Evolutionary conservation across 1,140 invertebrate genomes (phyloP).

Genomic region (Papilio xuthus): DNA sequence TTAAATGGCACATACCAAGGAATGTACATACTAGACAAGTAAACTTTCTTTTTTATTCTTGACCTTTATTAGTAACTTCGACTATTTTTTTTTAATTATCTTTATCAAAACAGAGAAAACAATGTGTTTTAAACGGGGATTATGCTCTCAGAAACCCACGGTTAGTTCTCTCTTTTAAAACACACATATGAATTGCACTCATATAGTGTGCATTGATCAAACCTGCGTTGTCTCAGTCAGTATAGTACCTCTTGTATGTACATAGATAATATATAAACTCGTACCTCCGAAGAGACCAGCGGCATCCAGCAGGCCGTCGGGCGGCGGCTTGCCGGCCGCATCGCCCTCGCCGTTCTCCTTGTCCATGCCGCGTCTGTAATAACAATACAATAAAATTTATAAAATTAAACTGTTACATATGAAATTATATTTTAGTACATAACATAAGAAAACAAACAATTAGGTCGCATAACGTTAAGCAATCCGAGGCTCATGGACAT

Average conservation of each 20-base stretch:
- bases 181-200: too few species aligned
- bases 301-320: constrained; percentile 84
- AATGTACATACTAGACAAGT: too few species aligned
- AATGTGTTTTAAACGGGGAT: too few species aligned
- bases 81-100: too few species aligned
- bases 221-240: neutral
- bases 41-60: too few species aligned
- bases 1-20: neutral
- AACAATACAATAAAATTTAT: constrained; percentile 40
- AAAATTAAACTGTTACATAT: neutral
- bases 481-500: neutral
- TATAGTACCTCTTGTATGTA: too few species aligned
- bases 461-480: neutral
- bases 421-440: neutral
- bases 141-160: too few species aligned
- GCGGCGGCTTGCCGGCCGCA: constrained; percentile 66
- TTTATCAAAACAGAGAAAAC: too few species aligned
- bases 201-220: too few species aligned
- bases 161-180: too few species aligned
- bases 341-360: constrained; percentile 79
- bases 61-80: too few species aligned
- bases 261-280: constrained; percentile 45
- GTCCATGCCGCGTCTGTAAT: constrained; percentile 77
- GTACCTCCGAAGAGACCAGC: constrained; percentile 85
- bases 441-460: neutral